phyloP scores from a whole-genome alignment of 2,797 vertebrate species.

The Chromis chromis region DNA sequence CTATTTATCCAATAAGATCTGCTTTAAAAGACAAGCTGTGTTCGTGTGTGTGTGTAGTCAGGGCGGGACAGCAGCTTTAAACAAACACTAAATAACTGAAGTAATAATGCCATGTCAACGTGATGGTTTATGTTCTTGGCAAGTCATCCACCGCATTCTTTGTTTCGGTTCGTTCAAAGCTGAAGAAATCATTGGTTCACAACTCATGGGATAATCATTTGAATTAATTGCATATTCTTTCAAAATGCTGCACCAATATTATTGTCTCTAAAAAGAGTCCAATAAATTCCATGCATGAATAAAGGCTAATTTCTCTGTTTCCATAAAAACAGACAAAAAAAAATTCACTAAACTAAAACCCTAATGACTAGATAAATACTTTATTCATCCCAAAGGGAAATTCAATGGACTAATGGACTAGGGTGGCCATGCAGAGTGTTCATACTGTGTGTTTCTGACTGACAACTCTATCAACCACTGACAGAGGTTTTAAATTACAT shows the following conservation, averaged over 20 bases:
- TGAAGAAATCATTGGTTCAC: conserved; percentile 14
- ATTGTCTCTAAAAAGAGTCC: not conserved
- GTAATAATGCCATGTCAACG: conserved; percentile 50
- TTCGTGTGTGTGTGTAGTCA: conserved; percentile 3
- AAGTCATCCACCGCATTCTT: conserved; percentile 34
- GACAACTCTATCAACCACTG: conserved; percentile 38
- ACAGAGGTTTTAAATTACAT: conserved; percentile 35
- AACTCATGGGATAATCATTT: not conserved
- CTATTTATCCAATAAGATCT: conserved; percentile 70
- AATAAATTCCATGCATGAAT: not conserved
- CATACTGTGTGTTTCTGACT: conserved; percentile 25
- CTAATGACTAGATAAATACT: no score
- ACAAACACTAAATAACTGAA: conserved; percentile 54
- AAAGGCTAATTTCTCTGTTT: conserved; percentile 6
- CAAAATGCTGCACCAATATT: not conserved
- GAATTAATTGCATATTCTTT: conserved; percentile 1
- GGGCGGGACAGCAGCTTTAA: conserved; percentile 28
- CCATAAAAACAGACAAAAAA: not conserved
- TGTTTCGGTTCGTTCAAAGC: conserved; percentile 1
- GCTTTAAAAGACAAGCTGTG: conserved; percentile 56
- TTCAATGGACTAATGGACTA: conserved; percentile 20
- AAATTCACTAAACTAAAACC: conserved; percentile 7
- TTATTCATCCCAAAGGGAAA: no score
- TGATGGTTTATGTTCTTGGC: conserved; percentile 58
- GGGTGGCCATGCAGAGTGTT: not conserved